Evolutionary conservation across 2,113 vertebrate genomes (phyloP), one percentile per base, ranked within the genome.

Genomic region (Pteropus alecto): DNA sequence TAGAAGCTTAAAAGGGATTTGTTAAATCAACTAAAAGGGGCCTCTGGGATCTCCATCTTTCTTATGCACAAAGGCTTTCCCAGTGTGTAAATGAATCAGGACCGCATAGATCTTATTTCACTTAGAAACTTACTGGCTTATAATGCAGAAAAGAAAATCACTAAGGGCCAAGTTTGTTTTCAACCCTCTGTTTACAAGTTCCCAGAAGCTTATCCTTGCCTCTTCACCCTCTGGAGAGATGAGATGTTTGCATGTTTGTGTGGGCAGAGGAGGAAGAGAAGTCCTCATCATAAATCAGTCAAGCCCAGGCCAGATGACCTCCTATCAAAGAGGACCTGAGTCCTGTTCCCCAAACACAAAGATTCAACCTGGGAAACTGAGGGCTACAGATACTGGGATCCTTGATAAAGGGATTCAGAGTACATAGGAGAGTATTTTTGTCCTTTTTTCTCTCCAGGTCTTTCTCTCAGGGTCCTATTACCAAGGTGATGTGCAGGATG

Each of bases 1-100:
- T 30, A 73, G 28, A 95, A 93, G 48, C 73, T 93, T 79, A 74
- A 84, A 94, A 92, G 78, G 63, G 41, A 87, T 95, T 97, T 96
- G 51, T 92, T 94, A 94, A 90, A 74, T 97, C 79, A 88, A 77
- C 61, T 22, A 16, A 90, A 90, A 65, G 46, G 33, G 51, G 28
- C 71, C 74, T 87, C 67, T 87, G 95, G 83, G 93, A 76, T 67
- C 79, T 89, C 38, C 58, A 0, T 51, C 56, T 92, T 73, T 96
- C 70, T 84, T 43, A 87, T 18, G 38, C 7, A 79, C 51, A 61
- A 95, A 74, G 21, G 24, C 30, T 95, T 86, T 73, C 63, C 84
- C 65, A 67, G n/a, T 48, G n/a, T 54, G 24, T 63, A 90, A 82
- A 93, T 71, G 90, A 92, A 76, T 93, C 90, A 71, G 92, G 87